Evolutionary conservation across 2,888 invertebrate species (phyloP).

Genomic region (Agrypnus murinus): DNA sequence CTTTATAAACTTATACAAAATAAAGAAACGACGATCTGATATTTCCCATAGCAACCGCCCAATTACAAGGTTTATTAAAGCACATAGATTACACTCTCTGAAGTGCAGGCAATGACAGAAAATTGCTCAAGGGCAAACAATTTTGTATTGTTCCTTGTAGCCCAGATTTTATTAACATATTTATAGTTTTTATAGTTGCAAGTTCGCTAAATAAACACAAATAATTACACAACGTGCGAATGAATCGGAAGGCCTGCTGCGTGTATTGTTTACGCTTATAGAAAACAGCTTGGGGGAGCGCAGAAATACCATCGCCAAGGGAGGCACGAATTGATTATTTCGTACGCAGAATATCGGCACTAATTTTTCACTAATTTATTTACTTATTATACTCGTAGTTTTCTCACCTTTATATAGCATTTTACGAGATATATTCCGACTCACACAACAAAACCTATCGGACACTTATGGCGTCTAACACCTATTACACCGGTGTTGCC

Average conservation of each 20-base stretch:
- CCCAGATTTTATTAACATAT: neutral
- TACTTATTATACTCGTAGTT: conserved; percentile 14
- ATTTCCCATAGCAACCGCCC: conserved; percentile 29
- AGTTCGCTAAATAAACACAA: neutral
- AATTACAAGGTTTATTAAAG: conserved; percentile 17
- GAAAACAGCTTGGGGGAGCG: conserved; percentile 65
- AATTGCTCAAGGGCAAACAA: conserved; percentile 47
- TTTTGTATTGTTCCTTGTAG: conserved; percentile 28
- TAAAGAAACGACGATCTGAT: neutral
- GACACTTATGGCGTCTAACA: conserved; percentile 65
- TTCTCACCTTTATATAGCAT: conserved; percentile 63
- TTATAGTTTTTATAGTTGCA: neutral
- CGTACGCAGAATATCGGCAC: neutral
- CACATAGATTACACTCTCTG: conserved; percentile 5
- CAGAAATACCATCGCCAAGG: conserved; percentile 25
- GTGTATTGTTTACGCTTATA: conserved; percentile 60
- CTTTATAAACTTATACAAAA: neutral
- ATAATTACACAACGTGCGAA: conserved; percentile 26
- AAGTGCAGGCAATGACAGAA: conserved; percentile 29
- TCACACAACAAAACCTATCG: conserved; percentile 60
- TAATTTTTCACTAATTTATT: neutral
- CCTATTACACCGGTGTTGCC: conserved; percentile 55
- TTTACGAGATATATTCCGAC: conserved; percentile 57
- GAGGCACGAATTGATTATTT: too few relatives aligned
- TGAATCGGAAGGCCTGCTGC: conserved; percentile 51